Base-by-base conservation (phyloP, 2,797 vertebrate species). In the Lutjanus argentimaculatus region DNA sequence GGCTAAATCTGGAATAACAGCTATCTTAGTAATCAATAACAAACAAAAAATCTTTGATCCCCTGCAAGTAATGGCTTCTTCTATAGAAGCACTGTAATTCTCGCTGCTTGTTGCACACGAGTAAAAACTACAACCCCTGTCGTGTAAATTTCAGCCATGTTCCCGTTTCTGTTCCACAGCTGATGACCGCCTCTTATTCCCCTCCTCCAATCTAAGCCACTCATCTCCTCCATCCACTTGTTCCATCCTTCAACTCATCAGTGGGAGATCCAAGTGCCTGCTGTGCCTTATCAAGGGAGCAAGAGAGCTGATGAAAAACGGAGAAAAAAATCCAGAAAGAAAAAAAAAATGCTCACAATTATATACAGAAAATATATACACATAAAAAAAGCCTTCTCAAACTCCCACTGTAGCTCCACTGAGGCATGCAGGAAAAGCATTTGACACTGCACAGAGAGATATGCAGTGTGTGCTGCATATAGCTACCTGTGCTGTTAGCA, bases 241-340 rank as follows among this genome's bases (percentile, higher is more conserved):
- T 74, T 76, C 65, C 64, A 42, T 45, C 67, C 67, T 75, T 72
- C 61, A 46, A 70, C 77, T 86, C 77, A 71, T 72, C 79, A 76
- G 75, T 9, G 43, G 80, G 70, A 59, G 72, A 70, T 74, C 63
- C 1, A 43, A 80, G 77, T 19, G 72, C 85, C 80, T 79, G 84
- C 77, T 82, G 77, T 45, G 79, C 19, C 70, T 80, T 76, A 75
- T 82, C 70, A 78, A 75, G 62, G 51, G 58, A 83, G 79, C 79
- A n/a, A 58, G 25, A 66, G 68, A 48, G 67, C 72, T 75, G 52
- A 81, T 65, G 75, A 81, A 59, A 79, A 70, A 80, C 15, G 6
- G 70, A 55, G 2, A 59, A 45, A 59, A 40, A 2, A 59, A 25
- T 36, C 9, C 64, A 52, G 65, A 30, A 2, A n/a, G n/a, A 17